Percentiles rank a stretch among this genome's conserved stretches.
Evolutionary conservation across 2,888 invertebrate genomes (phyloP).

Genomic region (Alsophila aescularia): DNA sequence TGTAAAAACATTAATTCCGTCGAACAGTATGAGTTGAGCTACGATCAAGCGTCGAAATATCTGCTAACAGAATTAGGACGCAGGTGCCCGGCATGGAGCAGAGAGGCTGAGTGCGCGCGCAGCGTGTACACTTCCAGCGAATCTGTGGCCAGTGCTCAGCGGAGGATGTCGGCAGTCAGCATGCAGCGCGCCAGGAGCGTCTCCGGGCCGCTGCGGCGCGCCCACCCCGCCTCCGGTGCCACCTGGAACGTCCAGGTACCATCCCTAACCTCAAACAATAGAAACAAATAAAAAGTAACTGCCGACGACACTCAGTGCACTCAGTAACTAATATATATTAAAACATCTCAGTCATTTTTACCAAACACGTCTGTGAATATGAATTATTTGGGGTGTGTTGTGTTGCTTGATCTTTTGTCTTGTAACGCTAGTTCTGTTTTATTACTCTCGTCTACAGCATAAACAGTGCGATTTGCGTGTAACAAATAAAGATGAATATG

Average conservation of each 20-base stretch:
- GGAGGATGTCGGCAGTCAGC: slow-evolving; percentile 68
- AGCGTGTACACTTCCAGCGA: neutral
- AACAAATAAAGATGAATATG: neutral
- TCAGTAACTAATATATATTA: slow-evolving; percentile 11
- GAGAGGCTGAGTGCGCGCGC: slow-evolving; percentile 69
- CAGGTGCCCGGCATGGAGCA: slow-evolving; percentile 56
- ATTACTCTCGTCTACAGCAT: neutral
- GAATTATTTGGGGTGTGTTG: slow-evolving; percentile 6
- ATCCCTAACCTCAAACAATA: neutral
- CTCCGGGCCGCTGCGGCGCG: slow-evolving; percentile 86
- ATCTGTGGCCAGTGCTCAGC: slow-evolving; percentile 6
- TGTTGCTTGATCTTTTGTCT: slow-evolving; percentile 13
- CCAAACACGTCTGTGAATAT: slow-evolving; percentile 12
- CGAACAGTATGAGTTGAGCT: slow-evolving; percentile 25
- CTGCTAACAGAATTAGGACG: slow-evolving; percentile 58
- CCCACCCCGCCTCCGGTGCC: slow-evolving; percentile 91
- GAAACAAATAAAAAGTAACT: neutral
- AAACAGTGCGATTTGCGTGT: neutral
- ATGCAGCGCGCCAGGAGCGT: slow-evolving; percentile 82
- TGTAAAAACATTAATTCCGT: slow-evolving; percentile 23
- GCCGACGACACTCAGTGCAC: neutral
- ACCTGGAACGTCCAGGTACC: slow-evolving; percentile 92
- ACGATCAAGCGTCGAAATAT: slow-evolving; percentile 44
- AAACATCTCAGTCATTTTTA: slow-evolving; percentile 6
- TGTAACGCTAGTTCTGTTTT: neutral